Evolutionary conservation across 2,113 vertebrate genomes (phyloP).

Genomic region (Willisornis vidua): DNA sequence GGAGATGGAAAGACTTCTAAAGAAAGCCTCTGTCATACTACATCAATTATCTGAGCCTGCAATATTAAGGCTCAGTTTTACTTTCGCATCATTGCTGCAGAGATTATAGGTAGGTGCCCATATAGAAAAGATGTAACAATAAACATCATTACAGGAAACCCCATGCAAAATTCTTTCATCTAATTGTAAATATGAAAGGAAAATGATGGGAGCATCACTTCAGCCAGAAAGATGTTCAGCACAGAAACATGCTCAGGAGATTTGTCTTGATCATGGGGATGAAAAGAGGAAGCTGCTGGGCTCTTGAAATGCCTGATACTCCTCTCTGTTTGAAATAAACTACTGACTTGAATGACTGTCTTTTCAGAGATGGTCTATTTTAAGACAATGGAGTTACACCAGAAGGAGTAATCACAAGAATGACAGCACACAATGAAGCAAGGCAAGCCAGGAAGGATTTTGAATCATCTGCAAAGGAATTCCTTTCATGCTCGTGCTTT

Average conservation of each 20-base stretch:
- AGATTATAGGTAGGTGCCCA: background rate
- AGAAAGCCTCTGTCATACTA: background rate
- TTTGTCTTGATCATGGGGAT: background rate
- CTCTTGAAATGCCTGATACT: background rate
- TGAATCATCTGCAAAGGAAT: background rate
- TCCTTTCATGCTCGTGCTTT: background rate
- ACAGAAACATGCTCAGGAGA: background rate
- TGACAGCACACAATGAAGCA: background rate
- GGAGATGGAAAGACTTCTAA: background rate
- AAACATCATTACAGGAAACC: background rate
- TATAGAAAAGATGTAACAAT: background rate
- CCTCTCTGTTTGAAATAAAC: background rate
- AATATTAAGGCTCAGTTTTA: background rate
- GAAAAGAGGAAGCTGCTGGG: background rate
- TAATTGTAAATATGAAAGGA: background rate
- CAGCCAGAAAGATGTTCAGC: background rate
- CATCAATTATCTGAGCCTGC: background rate
- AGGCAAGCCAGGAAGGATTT: background rate
- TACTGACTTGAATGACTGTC: constrained; percentile 7
- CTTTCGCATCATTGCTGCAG: background rate
- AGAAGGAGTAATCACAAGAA: background rate
- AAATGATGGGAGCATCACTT: background rate
- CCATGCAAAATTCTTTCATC: background rate
- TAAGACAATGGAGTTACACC: background rate
- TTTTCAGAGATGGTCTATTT: constrained; percentile 27